phyloP scores from a whole-genome alignment of 2,113 vertebrate genomes.

The Lasiurus borealis region DNA sequence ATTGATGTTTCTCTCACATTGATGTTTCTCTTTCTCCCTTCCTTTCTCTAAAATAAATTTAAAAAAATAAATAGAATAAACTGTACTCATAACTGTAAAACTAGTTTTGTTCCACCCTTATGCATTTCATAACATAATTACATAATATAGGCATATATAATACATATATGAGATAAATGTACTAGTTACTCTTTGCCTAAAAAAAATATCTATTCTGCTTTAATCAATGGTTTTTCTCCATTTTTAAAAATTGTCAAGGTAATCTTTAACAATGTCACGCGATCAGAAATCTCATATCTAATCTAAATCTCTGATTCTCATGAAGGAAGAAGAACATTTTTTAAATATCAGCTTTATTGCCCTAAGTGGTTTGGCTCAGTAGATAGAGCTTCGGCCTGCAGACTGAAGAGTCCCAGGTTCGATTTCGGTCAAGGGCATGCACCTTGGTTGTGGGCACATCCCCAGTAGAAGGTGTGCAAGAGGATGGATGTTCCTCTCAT shows the following conservation, averaged over 20 bases:
- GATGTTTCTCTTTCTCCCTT: too few relatives aligned
- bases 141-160: neutral
- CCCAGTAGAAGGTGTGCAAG: too few relatives aligned
- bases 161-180: neutral
- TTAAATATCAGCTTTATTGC: too few relatives aligned
- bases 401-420: too few relatives aligned
- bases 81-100: neutral
- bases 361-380: too few relatives aligned
- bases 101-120: neutral
- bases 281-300: constrained; percentile 6
- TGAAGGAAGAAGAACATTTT: neutral
- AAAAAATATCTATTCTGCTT: neutral
- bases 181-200: neutral
- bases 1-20: too few relatives aligned
- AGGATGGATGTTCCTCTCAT: too few relatives aligned
- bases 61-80: neutral
- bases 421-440: too few relatives aligned
- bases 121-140: neutral
- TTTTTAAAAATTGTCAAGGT: constrained; percentile 21
- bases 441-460: too few relatives aligned
- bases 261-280: constrained; percentile 23
- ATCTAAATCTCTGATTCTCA: constrained; percentile 31
- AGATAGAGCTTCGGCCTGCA: too few relatives aligned
- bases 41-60: too few relatives aligned
- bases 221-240: neutral